Evolutionary conservation across 2,888 invertebrate species (phyloP).

Genomic region (Tigriopus californicus): DNA sequence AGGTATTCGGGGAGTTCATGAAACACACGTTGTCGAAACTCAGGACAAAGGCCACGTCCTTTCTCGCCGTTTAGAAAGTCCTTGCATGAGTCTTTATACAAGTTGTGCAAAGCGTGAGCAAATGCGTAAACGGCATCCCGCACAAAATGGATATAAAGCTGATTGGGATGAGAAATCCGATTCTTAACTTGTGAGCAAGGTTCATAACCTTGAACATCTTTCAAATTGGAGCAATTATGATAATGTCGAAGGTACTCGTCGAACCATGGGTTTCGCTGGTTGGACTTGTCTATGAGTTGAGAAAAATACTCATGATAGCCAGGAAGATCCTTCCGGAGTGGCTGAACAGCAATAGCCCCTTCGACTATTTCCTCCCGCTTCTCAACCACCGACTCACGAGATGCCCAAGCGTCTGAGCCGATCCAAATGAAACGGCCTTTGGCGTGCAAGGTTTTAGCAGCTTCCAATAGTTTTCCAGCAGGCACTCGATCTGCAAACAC

Average conservation of each 20-base stretch:
- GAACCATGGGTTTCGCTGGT: slow-evolving; percentile 34
- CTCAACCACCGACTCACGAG: slow-evolving; percentile 14
- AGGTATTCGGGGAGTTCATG: slow-evolving; percentile 28
- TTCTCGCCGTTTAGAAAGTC: not conserved
- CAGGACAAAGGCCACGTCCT: slow-evolving; percentile 25
- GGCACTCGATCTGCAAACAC: slow-evolving; percentile 33
- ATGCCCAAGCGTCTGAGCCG: slow-evolving; percentile 36
- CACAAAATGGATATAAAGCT: slow-evolving; percentile 34
- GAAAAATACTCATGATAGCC: slow-evolving; percentile 36
- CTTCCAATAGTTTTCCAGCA: slow-evolving; percentile 30
- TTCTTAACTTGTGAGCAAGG: not conserved
- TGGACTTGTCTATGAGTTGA: slow-evolving; percentile 24
- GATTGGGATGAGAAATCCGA: slow-evolving; percentile 25
- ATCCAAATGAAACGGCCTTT: slow-evolving; percentile 32
- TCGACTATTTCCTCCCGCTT: slow-evolving; percentile 28
- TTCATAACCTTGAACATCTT: not conserved
- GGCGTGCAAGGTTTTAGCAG: slow-evolving; percentile 26
- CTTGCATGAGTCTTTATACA: slow-evolving; percentile 26
- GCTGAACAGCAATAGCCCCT: slow-evolving; percentile 36
- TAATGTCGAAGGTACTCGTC: slow-evolving; percentile 33
- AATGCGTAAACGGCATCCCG: slow-evolving; percentile 36
- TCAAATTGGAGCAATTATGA: slow-evolving; percentile 25
- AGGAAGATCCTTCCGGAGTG: slow-evolving; percentile 28
- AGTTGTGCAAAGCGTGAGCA: slow-evolving; percentile 32
- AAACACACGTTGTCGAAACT: slow-evolving; percentile 26